Evolutionary conservation across 2,113 vertebrate genomes (phyloP).

Genomic region (Poeciliopsis prolifica): DNA sequence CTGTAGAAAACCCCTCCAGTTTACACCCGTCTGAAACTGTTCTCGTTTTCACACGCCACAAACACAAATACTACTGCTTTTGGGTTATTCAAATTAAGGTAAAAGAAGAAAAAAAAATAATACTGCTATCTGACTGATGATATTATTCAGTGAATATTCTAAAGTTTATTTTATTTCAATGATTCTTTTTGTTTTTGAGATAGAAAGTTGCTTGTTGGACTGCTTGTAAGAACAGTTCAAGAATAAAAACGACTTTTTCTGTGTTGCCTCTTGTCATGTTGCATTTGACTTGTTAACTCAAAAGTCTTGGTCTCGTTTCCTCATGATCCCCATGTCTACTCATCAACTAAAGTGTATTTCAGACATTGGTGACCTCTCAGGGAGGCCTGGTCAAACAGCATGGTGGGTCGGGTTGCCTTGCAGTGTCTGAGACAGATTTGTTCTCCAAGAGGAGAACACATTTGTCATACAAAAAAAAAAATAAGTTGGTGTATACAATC

Average conservation of each 20-base stretch:
- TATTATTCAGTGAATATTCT: slow-evolving; percentile 78
- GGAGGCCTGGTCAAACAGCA: no score
- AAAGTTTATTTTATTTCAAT: slow-evolving; percentile 74
- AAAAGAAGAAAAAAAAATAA: slow-evolving; percentile 68
- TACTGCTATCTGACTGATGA: slow-evolving; percentile 76
- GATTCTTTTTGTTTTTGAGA: slow-evolving; percentile 64
- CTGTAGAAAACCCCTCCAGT: slow-evolving; percentile 58
- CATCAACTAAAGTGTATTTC: no score
- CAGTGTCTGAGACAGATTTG: no score
- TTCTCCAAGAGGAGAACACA: no score
- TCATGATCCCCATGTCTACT: no score
- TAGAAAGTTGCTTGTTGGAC: slow-evolving; percentile 82
- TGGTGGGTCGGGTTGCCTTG: no score
- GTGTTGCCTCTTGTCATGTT: slow-evolving; percentile 61
- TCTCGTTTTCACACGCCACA: slow-evolving; percentile 64
- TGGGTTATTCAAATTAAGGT: slow-evolving; percentile 73
- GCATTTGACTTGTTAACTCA: not conserved
- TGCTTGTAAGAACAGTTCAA: slow-evolving; percentile 84
- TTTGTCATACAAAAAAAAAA: no score
- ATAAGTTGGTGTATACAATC: no score
- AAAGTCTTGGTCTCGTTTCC: no score
- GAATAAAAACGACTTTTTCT: slow-evolving; percentile 85
- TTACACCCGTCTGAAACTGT: slow-evolving; percentile 53
- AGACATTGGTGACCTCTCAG: no score
- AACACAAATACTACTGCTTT: slow-evolving; percentile 75